These are phyloP conservation scores for Drosophila asahinai DNA, from an alignment of 1,140 invertebrate genomes.

Conservation along the genomic window DNA sequence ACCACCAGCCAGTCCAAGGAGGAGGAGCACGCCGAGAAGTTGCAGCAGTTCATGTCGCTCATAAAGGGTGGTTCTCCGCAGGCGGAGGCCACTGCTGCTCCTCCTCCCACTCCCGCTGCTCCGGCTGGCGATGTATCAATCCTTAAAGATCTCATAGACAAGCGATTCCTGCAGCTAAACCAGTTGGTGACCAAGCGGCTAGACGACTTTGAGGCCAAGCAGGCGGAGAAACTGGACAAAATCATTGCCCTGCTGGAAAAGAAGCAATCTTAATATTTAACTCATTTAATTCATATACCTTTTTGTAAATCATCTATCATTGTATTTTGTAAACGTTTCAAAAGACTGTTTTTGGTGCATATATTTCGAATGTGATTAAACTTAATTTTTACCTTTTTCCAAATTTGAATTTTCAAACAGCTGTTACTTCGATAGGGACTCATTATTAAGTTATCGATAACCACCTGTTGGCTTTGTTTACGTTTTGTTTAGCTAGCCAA, in stretches of 20 bases:
- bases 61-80: conserved; percentile 35
- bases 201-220: conserved; percentile 54
- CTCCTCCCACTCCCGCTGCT: neutral
- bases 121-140: neutral
- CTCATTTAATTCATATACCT: conserved; percentile 2
- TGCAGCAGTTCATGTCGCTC: conserved; percentile 62
- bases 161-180: conserved; percentile 47
- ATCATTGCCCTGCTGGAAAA: conserved; percentile 61
- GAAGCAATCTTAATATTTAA: conserved; percentile 19
- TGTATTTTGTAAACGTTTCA: conserved; percentile 17
- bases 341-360: conserved; percentile 27
- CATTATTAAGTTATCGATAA: conserved; percentile 35
- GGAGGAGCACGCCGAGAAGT: conserved; percentile 51
- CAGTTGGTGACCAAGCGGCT: conserved; percentile 45
- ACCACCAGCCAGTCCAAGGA: conserved; percentile 10
- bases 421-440: neutral
- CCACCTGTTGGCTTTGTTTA: conserved; percentile 63
- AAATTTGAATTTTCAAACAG: conserved; percentile 14
- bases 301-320: conserved; percentile 11
- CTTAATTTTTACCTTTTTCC: neutral
- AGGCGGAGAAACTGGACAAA: conserved; percentile 51
- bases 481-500: conserved; percentile 34
- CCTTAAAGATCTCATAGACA: conserved; percentile 43
- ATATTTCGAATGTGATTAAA: conserved; percentile 38
- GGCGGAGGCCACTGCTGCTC: neutral